Evolutionary conservation across 2,888 invertebrate genomes (phyloP), one percentile per base, ranked within the genome.

Genomic region (Adelognathus sp.): DNA sequence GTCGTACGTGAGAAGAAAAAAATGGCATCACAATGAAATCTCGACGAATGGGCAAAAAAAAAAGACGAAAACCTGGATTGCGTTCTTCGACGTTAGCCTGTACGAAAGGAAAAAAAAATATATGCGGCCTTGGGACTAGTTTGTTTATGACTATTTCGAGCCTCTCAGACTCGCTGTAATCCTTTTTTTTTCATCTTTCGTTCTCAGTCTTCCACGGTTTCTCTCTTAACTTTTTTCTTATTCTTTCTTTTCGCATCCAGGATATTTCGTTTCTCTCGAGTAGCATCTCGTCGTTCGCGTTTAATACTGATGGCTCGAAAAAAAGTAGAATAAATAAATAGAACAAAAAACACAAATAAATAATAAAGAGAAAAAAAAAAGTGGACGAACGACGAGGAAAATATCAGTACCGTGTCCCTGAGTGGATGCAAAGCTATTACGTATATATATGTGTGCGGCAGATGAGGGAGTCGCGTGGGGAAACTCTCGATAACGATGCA

Each of bases 81-180:
- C 78, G 36, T 69, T 81, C 63, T 61, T 63, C 29, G 11, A 39
- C 31, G 44, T 70, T 29, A 27, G 74, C 44, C 60, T 18, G 41
- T 44, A 56, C 56, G 60, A 54, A 70, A 56, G 41, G 69, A 64
- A 64, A 54, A 70, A 56, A 50, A 72, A 64, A 86, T n/a, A n/a
- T n/a, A 86, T 85, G 86, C 86, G 83, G 87, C 85, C 87, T 86
- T 86, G 85, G 83, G 90, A 90, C 90, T 90, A 90, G 90, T 90
- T 90, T 87, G 81, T n/a, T 86, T 82, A 89, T 89, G 90, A 91
- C 91, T 91, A 90, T 88, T 87, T 85, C 86, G 89, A 88, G 88
- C 84, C 87, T 79, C 80, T 77, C 63, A 80, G 80, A 85, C 87
- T 84, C 84, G 76, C 84, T 83, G 85, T 83, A 84, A 85, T 90